These are phyloP conservation scores for Aptenodytes patagonicus DNA, from an alignment of 2,113 vertebrate genomes.

Conservation along the genomic window DNA sequence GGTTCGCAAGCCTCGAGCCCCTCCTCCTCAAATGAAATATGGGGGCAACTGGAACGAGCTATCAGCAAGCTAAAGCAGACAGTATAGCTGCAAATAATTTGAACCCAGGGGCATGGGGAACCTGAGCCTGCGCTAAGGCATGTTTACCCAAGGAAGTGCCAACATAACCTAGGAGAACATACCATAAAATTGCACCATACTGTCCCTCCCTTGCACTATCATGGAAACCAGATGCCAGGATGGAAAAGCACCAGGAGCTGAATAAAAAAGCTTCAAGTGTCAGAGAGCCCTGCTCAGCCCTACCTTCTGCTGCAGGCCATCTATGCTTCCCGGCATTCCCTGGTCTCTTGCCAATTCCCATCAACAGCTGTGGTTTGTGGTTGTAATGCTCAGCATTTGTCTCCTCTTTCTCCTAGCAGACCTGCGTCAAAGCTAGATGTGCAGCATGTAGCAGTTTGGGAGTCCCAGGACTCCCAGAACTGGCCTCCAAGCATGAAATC, in stretches of 20 bases:
- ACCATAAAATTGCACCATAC: not conserved
- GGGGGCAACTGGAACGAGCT: not conserved
- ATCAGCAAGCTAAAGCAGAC: not conserved
- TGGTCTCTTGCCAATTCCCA: conserved; percentile 47
- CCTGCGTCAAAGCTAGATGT: not conserved
- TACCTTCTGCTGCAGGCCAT: conserved; percentile 48
- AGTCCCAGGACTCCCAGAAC: not conserved
- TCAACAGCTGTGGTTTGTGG: conserved; percentile 50
- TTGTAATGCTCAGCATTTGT: conserved; percentile 41
- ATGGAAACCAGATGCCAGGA: not conserved
- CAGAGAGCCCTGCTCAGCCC: not conserved
- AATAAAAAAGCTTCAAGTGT: not conserved
- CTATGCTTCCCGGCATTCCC: conserved; percentile 18
- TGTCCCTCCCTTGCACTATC: not conserved
- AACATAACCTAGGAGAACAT: conserved; percentile 12
- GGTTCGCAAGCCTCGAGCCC: not conserved
- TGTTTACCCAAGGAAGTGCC: not conserved
- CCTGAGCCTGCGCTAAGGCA: not conserved
- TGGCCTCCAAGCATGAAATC: not conserved
- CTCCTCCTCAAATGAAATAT: not conserved
- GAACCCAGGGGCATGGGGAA: not conserved
- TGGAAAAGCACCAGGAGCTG: conserved; percentile 19
- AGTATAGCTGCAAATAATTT: not conserved
- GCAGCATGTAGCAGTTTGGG: not conserved
- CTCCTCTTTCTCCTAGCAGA: conserved; percentile 17